These are phyloP conservation scores for Melanotaenia pygmaea DNA, from an alignment of 2,797 vertebrate genomes.

Conservation along the genomic window DNA sequence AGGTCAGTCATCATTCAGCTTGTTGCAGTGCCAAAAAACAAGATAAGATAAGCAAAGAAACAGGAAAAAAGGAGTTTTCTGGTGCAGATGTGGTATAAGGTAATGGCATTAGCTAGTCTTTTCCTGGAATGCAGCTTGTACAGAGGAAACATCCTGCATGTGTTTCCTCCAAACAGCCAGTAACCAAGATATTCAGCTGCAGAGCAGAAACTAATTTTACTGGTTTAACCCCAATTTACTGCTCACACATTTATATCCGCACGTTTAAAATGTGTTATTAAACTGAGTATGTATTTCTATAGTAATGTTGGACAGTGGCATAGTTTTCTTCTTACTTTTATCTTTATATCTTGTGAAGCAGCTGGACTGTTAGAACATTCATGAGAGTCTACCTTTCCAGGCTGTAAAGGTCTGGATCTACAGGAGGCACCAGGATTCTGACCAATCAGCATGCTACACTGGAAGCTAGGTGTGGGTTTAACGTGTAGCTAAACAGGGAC, in stretches of 20 bases:
- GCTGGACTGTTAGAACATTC: no score
- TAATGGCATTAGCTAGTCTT: constrained; percentile 41
- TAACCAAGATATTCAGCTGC: not conserved
- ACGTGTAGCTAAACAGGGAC: not conserved
- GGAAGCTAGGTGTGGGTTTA: no score
- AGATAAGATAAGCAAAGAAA: constrained; percentile 6
- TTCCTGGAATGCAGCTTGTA: constrained; percentile 62
- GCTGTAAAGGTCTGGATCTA: no score
- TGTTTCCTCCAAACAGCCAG: constrained; percentile 40
- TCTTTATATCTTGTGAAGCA: no score
- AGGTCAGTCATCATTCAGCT: constrained; percentile 36
- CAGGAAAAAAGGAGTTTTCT: not conserved
- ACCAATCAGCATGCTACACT: no score
- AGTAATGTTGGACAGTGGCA: not conserved
- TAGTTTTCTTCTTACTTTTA: not conserved
- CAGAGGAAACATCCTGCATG: constrained; percentile 57
- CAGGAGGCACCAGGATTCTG: no score
- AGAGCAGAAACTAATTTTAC: constrained; percentile 17
- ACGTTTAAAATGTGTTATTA: not conserved
- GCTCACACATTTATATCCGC: fast-evolving
- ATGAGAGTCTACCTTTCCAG: no score
- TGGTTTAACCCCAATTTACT: not conserved
- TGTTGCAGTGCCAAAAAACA: constrained; percentile 30
- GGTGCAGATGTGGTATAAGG: not conserved
- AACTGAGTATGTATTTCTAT: not conserved